These are phyloP conservation scores for Cyanistes caeruleus DNA, from an alignment of 2,113 vertebrate genomes.

Conservation along the genomic window DNA sequence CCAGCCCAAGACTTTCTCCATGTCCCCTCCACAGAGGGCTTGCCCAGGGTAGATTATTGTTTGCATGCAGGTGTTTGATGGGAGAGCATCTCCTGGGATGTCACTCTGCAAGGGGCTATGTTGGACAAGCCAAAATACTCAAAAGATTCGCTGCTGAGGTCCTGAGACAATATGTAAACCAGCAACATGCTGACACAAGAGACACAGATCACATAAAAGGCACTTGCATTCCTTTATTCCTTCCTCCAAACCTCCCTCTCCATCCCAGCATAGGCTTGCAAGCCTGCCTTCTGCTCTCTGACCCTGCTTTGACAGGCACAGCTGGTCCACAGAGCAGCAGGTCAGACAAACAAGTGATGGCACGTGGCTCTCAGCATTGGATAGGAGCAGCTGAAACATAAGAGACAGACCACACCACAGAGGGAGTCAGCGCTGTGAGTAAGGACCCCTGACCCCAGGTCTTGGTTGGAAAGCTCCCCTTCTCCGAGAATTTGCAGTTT, in stretches of 20 bases:
- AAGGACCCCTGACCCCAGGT: background rate
- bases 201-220: background rate
- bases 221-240: background rate
- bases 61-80: background rate
- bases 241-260: background rate
- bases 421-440: background rate
- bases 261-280: background rate
- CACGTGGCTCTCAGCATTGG: background rate
- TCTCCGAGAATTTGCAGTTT: background rate
- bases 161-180: background rate
- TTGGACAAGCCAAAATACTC: rapidly evolving
- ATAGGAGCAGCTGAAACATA: background rate
- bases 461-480: background rate
- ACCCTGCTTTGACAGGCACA: background rate
- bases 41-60: background rate
- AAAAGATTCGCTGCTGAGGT: background rate
- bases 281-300: background rate
- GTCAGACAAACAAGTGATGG: background rate
- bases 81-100: background rate
- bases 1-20: background rate
- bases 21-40: background rate
- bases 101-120: rapidly evolving
- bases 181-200: background rate
- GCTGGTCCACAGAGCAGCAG: background rate
- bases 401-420: background rate